Conservation (phyloP, 2,113 vertebrate species). For the Galbula dea region DNA sequence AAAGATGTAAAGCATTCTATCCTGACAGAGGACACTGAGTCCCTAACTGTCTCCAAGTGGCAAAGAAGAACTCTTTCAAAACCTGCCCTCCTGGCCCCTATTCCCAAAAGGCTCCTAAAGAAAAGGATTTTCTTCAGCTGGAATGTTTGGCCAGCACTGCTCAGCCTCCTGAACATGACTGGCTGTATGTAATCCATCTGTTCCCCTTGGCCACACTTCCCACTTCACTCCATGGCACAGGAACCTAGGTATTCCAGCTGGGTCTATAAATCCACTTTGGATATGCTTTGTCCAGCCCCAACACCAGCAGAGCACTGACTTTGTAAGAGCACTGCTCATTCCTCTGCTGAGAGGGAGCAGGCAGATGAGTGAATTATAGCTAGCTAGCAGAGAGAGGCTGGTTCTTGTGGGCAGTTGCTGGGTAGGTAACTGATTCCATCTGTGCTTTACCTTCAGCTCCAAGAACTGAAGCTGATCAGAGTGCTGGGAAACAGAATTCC, state of each 20-base stretch:
- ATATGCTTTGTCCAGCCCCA: not conserved
- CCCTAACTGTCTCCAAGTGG: not conserved
- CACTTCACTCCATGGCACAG: not conserved
- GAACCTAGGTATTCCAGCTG: not conserved
- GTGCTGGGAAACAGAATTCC: not conserved
- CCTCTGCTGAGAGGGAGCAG: not conserved
- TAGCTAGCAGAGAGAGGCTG: not conserved
- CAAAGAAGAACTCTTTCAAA: not conserved
- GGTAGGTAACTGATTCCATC: rapidly evolving
- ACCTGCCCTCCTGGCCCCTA: not conserved
- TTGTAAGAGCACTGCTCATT: not conserved
- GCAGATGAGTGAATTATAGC: not conserved
- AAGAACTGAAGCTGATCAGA: not conserved
- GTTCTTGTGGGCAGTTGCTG: not conserved
- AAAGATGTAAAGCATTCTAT: not conserved
- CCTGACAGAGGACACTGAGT: not conserved
- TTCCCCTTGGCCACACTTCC: not conserved
- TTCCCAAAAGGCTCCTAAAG: conserved; percentile 19
- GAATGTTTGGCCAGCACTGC: conserved; percentile 22
- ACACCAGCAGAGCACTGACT: not conserved
- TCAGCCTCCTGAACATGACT: not conserved
- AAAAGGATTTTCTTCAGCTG: not conserved
- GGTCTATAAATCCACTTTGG: not conserved
- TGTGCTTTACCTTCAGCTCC: not conserved
- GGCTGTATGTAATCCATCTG: conserved; percentile 1